Base-by-base conservation (phyloP, 2,797 vertebrate genomes). In the Halcyon chelicuti region DNA sequence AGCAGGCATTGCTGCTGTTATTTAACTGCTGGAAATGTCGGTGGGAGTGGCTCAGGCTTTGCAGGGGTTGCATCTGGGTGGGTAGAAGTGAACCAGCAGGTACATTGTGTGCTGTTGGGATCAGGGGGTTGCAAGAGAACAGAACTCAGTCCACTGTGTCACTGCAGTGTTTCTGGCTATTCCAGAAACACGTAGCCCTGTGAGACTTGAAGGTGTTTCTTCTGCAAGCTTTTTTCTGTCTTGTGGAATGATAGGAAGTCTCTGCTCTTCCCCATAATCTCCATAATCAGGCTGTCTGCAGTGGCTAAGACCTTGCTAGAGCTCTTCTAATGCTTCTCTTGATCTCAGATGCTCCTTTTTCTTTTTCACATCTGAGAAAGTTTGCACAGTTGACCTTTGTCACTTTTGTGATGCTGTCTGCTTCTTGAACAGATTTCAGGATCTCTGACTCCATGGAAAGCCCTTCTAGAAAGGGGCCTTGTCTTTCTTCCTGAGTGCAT, bases 211-310 rank as follows among this genome's bases (percentile, higher is more conserved):
- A 44, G 10, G 26, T 1, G 1, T 78, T 91, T 86, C 28, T 66
- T 81, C 66, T 4, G 3, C 18, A 70, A 52, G 12, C 37, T 62
- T 90, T 90, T 68, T 86, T 60, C 51, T 35, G 55, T 39, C 60
- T 76, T 55, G 39, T 12, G 29, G 52, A 79, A 57, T 23, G 28
- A 35, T 26, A 82, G 44, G 18, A 90, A 58, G 14, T 67, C 7
- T 88, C 58, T 66, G n/a, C 37, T 90, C 4, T 74, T 86, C 40
- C 52, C 23, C 4, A 1, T 58, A 73, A 82, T 82, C 71, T 82
- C 29, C 44, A 35, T 88, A 63, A 63, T 87, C 74, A 92, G 51
- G 19, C 65, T 79, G 37, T 71, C 66, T 62, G 73, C 62, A 81
- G 66, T 14, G 44, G 26, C 52, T 77, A 60, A 83, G 35, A 75